Conservation (phyloP, 1,140 invertebrate genomes). For the Mycetomoellerius zeteki region DNA sequence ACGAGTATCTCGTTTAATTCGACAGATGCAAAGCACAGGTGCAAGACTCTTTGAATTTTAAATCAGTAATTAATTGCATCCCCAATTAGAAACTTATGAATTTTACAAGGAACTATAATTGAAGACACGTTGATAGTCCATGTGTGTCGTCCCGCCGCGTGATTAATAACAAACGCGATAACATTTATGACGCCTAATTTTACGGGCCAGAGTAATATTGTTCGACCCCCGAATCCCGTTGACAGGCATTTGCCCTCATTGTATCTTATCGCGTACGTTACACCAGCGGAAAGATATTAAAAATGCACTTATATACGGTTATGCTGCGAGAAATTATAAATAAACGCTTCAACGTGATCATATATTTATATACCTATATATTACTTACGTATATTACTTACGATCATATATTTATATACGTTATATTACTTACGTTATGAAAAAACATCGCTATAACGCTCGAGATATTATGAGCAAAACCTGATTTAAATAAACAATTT, state of each 20-base stretch:
- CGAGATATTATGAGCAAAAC: background rate
- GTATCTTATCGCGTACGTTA: slow-evolving; percentile 7
- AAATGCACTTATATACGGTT: background rate
- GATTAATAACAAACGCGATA: slow-evolving; percentile 16
- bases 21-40: background rate
- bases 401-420: no score
- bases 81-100: slow-evolving; percentile 9
- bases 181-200: slow-evolving; percentile 25
- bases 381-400: background rate
- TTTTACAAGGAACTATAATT: slow-evolving; percentile 30
- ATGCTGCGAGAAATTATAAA: background rate
- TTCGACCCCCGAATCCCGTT: background rate
- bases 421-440: background rate
- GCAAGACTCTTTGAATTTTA: background rate
- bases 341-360: background rate
- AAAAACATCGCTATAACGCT: background rate
- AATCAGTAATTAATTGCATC: background rate
- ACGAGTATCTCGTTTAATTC: slow-evolving; percentile 1
- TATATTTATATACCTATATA: background rate
- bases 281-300: slow-evolving; percentile 15
- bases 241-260: slow-evolving; percentile 19
- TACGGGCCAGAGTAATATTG: background rate
- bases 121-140: background rate
- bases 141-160: background rate
- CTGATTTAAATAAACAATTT: background rate